These are phyloP conservation scores for Philaenus spumarius DNA, from an alignment of 1,140 invertebrate genomes.

Conservation along the genomic window DNA sequence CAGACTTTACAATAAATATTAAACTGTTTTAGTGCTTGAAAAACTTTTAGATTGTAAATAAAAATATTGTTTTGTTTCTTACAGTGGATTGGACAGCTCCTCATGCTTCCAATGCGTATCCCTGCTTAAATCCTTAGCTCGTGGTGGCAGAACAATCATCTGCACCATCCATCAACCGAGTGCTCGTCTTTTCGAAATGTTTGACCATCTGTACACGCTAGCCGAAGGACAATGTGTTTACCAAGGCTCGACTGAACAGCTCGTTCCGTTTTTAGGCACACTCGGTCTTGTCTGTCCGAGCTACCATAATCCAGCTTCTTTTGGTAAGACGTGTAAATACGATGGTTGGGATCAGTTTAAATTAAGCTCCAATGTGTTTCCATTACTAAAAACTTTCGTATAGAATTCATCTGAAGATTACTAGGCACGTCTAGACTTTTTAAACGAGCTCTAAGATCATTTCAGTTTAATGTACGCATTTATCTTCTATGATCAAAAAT, in stretches of 20 bases:
- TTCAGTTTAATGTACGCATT: no score
- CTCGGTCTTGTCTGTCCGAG: constrained; percentile 78
- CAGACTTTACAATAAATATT: no score
- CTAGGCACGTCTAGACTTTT: no score
- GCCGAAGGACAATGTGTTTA: constrained; percentile 85
- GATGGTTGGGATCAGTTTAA: no score
- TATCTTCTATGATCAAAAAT: no score
- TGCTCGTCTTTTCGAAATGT: constrained; percentile 92
- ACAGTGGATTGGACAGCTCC: constrained; percentile 86
- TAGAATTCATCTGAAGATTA: no score
- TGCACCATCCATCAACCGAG: constrained; percentile 97
- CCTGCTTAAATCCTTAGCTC: constrained; percentile 70
- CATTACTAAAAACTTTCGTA: no score
- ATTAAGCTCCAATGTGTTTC: no score
- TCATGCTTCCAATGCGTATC: constrained; percentile 83
- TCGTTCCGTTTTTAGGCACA: constrained; percentile 75
- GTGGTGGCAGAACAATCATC: constrained; percentile 83
- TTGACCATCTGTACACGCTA: constrained; percentile 89
- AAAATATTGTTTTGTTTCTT: constrained; percentile 31
- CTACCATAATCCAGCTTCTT: constrained; percentile 95
- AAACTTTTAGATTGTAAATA: no score
- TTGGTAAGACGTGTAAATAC: constrained; percentile 64
- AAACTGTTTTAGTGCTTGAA: no score
- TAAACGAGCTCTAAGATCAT: no score
- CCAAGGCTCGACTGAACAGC: constrained; percentile 60